Evolutionary conservation across 1,140 invertebrate genomes (phyloP), one percentile per base, ranked within the genome.

Genomic region (Sycophila sp.): DNA sequence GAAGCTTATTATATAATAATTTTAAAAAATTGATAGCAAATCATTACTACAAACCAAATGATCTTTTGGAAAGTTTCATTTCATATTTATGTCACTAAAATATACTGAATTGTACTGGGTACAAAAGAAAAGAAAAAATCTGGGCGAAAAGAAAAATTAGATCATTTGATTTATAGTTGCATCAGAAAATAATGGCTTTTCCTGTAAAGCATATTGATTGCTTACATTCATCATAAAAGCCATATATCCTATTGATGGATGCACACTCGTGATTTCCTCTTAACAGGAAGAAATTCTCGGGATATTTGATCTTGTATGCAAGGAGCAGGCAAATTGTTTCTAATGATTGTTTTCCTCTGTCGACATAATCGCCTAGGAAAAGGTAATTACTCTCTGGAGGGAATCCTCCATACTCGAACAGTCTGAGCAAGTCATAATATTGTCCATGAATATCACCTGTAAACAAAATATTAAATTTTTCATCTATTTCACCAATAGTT

Each of bases 371-470:
- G 26, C 94, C 94, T 71, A 99, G 90, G 87, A 99, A 99, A 72
- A 99, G 89, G 88, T 99, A 99, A 88, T 99, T 99, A 32, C 97
- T 97, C 87, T 99, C 98, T n/a, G 98, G 98, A 47, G 98, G 98
- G 85, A 99, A 99, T n/a, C 98, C 97, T 66, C 98, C 98, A 85
- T 99, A 99, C 83, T 99, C 98, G 87, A 99, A 99, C 71, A 99
- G 88, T 82, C 98, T 92, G 73, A 99, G 87, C 34, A 99, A 88
- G 88, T 99, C 98, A 83, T 98, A 98, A 84, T 99, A 99, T 87
- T 98, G 96, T 74, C 98, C 98, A 85, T 99, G 98, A 79, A 99
- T 99, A 85, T 99, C 98, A 87, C 97, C 98, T 83, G 62, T 34
- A 45, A 71, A 73, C n/a, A 51, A 56, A 75, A 70, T 28, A 59